Evolutionary conservation across 2,888 invertebrate species (phyloP).

Genomic region (Yponomeuta evonymella): DNA sequence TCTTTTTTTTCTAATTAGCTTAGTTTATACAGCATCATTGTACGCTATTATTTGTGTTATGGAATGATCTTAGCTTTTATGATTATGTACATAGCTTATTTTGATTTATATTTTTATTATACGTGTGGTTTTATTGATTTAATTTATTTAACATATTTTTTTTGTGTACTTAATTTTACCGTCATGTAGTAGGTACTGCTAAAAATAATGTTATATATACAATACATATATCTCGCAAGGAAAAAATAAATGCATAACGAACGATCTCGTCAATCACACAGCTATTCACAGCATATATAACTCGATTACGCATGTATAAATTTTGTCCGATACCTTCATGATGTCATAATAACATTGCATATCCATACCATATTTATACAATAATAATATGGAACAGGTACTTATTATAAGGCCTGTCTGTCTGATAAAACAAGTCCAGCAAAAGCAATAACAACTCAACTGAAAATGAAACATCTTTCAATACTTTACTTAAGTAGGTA

Average conservation of each 20-base stretch:
- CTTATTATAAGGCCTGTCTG: neutral
- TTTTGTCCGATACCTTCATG: neutral
- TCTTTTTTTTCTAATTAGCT: conserved; percentile 18
- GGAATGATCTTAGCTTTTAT: no score
- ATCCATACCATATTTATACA: neutral
- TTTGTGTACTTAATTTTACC: no score
- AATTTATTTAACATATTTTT: no score
- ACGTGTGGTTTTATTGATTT: no score
- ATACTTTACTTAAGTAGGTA: no score
- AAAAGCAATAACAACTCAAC: no score
- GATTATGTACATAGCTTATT: no score
- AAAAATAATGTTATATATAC: no score
- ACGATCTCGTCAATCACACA: neutral
- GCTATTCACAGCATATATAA: neutral
- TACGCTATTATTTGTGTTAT: neutral
- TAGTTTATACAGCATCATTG: conserved; percentile 11
- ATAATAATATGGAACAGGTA: neutral
- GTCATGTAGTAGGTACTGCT: no score
- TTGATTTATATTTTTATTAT: no score
- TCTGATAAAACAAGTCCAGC: no score
- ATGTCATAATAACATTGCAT: neutral
- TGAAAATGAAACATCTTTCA: no score
- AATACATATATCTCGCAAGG: neutral
- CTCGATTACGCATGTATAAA: neutral
- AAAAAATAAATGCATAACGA: neutral